A percentile compares a stretch with the other conserved stretches of the same genome.
Evolutionary conservation across 2,888 invertebrate species (phyloP).

Genomic region (Caenorhabditis doughertyi): DNA sequence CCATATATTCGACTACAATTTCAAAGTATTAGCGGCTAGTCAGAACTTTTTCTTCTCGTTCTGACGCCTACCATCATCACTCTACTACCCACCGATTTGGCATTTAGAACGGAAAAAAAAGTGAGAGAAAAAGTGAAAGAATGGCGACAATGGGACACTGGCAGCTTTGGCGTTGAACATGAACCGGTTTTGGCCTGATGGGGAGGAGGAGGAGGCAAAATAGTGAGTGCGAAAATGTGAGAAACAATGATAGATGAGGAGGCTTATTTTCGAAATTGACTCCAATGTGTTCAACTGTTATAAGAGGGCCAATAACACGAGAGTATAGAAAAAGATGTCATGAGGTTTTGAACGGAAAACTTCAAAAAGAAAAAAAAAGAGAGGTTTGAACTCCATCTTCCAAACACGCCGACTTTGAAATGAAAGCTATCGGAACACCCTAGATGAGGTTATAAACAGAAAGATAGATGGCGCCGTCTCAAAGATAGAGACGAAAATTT

Average conservation of each 20-base stretch:
- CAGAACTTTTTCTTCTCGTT: constrained; percentile 2
- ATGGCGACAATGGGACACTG: constrained; percentile 30
- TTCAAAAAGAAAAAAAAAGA: background rate
- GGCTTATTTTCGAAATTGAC: constrained; percentile 57
- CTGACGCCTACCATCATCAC: constrained; percentile 17
- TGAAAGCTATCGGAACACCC: constrained; percentile 11
- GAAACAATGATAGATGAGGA: constrained; percentile 57
- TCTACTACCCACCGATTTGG: constrained; percentile 12
- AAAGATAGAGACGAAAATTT: constrained; percentile 34
- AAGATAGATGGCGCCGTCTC: constrained; percentile 21
- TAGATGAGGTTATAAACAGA: constrained; percentile 32
- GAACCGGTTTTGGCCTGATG: constrained; percentile 42
- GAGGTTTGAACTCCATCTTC: constrained; percentile 2
- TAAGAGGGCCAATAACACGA: constrained; percentile 8
- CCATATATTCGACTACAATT: background rate
- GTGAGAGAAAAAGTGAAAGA: constrained; percentile 8
- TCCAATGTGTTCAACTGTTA: constrained; percentile 19
- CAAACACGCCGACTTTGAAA: background rate
- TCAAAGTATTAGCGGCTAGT: background rate
- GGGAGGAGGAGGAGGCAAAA: background rate
- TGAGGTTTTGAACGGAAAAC: background rate
- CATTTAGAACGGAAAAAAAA: constrained; percentile 40
- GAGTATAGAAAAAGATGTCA: constrained; percentile 4
- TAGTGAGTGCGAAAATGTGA: constrained; percentile 26
- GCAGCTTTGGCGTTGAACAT: constrained; percentile 33